Base-by-base conservation (phyloP, 1,140 invertebrate genomes). In the Megathymus violae region DNA sequence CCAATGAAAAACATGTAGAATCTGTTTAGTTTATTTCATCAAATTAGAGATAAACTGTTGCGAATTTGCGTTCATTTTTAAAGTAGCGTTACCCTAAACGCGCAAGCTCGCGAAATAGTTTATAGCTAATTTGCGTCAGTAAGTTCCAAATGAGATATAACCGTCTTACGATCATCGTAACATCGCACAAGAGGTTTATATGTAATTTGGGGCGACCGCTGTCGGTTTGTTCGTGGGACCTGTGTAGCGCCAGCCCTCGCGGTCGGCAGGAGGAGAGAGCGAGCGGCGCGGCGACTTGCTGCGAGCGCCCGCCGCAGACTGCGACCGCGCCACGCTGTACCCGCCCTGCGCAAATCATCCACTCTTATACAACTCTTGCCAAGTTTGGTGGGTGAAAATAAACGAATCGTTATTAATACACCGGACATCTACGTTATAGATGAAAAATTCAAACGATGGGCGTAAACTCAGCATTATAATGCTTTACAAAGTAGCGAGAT, bases 281-380 rank as follows among this genome's bases (percentile, higher is more conserved):
- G 95, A 96, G 68, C 94, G 92, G 73, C 94, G 92, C 63, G 94
- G 94, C 13, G 94, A 94, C 79, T 92, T 92, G 92, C 93, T 91
- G 92, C 95, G 82, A 85, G 93, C 88, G n/a, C 95, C 95, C 17
- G 95, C 95, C 27, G 96, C 95, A 10, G 95, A 94, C 91, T 96
- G 93, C 81, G 95, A 94, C 77, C 95, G 89, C 83, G 78, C 92
- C 72, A 92, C 91, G 74, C 87, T 72, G 83, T 82, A 86, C 76
- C 91, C 93, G 84, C 89, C 88, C 69, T 88, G 89, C 73, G 74
- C 79, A 88, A 19, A 16, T 54, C 34, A 38, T 50, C 2, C 16
- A 80, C 9, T 10, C 27, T 34, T 47, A 14, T 27, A 25, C 10
- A 11, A 36, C 34, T 36, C 10, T 3, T 3, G 34, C 34, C 34